Conservation (phyloP, 2,113 vertebrate genomes). For the Misgurnus anguillicaudatus region DNA sequence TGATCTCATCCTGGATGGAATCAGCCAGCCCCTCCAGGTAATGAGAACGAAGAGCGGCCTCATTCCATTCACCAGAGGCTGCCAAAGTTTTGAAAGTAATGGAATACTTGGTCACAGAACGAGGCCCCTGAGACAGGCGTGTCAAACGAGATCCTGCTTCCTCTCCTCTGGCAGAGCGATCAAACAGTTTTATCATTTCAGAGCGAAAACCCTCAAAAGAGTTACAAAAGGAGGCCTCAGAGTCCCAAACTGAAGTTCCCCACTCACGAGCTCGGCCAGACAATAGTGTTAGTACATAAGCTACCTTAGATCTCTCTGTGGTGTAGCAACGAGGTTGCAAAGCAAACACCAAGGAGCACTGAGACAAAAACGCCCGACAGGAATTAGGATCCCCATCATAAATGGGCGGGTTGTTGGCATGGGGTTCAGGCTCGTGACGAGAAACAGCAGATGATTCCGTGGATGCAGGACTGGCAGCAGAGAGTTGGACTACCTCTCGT, state of each 20-base stretch:
- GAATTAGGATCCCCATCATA: not conserved
- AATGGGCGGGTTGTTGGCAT: not conserved
- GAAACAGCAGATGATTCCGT: too few relatives aligned
- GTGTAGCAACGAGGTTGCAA: not conserved
- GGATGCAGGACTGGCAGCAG: not conserved
- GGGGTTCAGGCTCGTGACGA: not conserved
- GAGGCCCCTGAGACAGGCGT: fast-evolving
- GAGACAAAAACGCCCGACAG: not conserved
- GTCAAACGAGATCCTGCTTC: not conserved
- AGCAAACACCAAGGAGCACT: not conserved
- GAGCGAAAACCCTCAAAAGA: not conserved
- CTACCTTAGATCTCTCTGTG: not conserved
- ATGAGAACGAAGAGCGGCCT: not conserved
- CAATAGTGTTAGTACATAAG: not conserved
- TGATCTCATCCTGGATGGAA: not conserved
- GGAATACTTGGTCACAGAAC: not conserved
- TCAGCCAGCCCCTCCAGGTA: not conserved
- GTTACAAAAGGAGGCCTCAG: not conserved
- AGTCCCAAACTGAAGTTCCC: not conserved
- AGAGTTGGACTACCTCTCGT: not conserved
- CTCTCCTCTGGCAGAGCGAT: not conserved
- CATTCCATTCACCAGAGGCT: not conserved
- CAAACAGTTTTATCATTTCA: not conserved
- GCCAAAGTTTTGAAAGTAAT: not conserved
- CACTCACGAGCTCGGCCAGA: not conserved